These are phyloP conservation scores for Osedax fenrisi DNA, from an alignment of 2,888 invertebrate species.

Conservation along the genomic window DNA sequence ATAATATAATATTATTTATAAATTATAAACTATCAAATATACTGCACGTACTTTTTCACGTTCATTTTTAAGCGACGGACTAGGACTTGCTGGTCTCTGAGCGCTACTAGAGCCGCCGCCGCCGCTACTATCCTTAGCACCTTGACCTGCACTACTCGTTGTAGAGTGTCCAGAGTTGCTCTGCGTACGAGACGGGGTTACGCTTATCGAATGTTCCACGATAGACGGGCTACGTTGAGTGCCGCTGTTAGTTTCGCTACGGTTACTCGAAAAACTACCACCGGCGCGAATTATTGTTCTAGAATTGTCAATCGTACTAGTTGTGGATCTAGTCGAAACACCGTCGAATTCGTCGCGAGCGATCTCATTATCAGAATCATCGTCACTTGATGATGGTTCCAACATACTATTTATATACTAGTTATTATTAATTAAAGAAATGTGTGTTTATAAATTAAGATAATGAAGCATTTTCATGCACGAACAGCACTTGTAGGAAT, in stretches of 20 bases:
- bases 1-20: too few species aligned
- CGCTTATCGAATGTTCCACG: slow-evolving; percentile 48
- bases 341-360: slow-evolving; percentile 54
- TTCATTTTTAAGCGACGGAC: slow-evolving; percentile 79
- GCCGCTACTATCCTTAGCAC: too few species aligned
- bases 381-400: slow-evolving; percentile 88
- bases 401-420: slow-evolving; percentile 58
- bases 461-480: too few species aligned
- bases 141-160: too few species aligned
- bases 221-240: slow-evolving; percentile 47
- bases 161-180: background rate
- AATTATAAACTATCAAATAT: too few species aligned
- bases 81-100: slow-evolving; percentile 73
- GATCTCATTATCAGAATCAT: slow-evolving; percentile 77
- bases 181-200: slow-evolving; percentile 41
- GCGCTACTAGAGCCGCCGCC: slow-evolving; percentile 54
- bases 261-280: slow-evolving; percentile 41
- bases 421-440: background rate
- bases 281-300: background rate
- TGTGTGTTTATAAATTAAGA: too few species aligned
- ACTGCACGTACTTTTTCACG: slow-evolving; percentile 54
- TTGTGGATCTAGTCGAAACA: slow-evolving; percentile 33
- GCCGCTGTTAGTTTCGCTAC: slow-evolving; percentile 46
- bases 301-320: background rate
- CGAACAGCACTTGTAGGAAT: too few species aligned